Base-by-base conservation (phyloP, 2,797 vertebrate species). In the Threskiornis aethiopicus region DNA sequence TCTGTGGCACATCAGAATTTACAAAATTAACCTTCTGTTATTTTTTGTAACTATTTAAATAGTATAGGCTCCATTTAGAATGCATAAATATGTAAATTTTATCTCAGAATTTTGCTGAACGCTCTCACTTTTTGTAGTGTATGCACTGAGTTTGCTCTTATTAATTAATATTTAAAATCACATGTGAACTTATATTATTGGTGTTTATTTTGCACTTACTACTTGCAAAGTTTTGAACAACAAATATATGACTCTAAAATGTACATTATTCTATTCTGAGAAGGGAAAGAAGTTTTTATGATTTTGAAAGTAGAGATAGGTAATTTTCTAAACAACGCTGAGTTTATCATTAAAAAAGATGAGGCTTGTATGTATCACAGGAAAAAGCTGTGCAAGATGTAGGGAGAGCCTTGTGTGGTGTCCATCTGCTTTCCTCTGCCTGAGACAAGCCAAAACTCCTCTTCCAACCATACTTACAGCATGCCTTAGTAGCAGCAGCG, bases 361-460 rank as follows among this genome's bases (percentile, higher is more conserved):
- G 3, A 35, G 14, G n/a, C 41, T 49, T 76, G 4, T 44, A 47
- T 0, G 1, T 61, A 25, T 70, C 28, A 49, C 0, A 4, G 26
- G 26, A 39, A 25, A 85, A 87, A 70, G 26, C 59, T 66, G 7
- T 42, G 11, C 19, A 73, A 80, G 35, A 61, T n/a, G 3, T 39
- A 66, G 57, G 70, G 49, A 33, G 29, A 18, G 6, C n/a, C n/a
- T 93, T 1, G 4, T 69, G 64, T n/a, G 29, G 9, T 70, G 55
- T 22, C 64, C 35, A 29, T 92, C 75, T 85, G 33, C 24, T 71
- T 61, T 91, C 25, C 14, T 70, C 19, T 71, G 13, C 49, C 44
- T 54, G 41, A 54, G 41, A 54, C 33, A 92, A 89, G 72, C 19
- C 28, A 37, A 55, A 78, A 39, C 28, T 77, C 19, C 22, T 85